Percentiles rank a stretch among this genome's conserved stretches.
Evolutionary conservation across 2,113 vertebrate genomes (phyloP).

Genomic region (Penelope pileata): DNA sequence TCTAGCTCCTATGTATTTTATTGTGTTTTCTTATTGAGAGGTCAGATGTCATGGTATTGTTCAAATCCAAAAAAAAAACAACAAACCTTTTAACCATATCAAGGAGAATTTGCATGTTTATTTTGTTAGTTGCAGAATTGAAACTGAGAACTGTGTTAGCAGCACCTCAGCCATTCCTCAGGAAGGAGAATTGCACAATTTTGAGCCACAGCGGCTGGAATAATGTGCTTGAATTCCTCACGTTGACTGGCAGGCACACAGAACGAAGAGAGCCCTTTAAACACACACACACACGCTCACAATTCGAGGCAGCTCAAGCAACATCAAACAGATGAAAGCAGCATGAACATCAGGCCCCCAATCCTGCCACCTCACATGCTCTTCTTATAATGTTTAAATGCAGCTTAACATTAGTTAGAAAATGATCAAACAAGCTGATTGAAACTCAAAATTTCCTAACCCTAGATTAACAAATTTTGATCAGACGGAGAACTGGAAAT

Average conservation of each 20-base stretch:
- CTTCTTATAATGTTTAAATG: not conserved
- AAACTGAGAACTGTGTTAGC: conserved; percentile 5
- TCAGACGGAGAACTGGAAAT: not conserved
- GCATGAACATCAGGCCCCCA: not conserved
- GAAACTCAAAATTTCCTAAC: not conserved
- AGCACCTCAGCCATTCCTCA: not conserved
- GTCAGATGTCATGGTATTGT: not conserved
- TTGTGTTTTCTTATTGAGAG: not conserved
- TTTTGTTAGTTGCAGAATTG: not conserved
- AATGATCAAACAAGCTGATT: not conserved
- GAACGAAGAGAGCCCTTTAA: not conserved
- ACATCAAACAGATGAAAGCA: not conserved
- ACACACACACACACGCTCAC: not conserved
- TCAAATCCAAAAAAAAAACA: not conserved
- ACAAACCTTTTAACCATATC: not conserved
- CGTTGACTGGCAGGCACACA: not conserved
- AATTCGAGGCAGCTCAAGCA: not conserved
- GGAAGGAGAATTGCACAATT: not conserved
- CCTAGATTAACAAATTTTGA: not conserved
- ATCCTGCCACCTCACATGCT: not conserved
- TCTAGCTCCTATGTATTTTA: not conserved
- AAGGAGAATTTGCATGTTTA: not conserved
- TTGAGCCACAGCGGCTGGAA: not conserved
- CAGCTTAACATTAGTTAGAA: not conserved
- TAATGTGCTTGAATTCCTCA: not conserved